Base-by-base conservation (phyloP, 2,113 vertebrate genomes). In the Oncorhynchus keta region DNA sequence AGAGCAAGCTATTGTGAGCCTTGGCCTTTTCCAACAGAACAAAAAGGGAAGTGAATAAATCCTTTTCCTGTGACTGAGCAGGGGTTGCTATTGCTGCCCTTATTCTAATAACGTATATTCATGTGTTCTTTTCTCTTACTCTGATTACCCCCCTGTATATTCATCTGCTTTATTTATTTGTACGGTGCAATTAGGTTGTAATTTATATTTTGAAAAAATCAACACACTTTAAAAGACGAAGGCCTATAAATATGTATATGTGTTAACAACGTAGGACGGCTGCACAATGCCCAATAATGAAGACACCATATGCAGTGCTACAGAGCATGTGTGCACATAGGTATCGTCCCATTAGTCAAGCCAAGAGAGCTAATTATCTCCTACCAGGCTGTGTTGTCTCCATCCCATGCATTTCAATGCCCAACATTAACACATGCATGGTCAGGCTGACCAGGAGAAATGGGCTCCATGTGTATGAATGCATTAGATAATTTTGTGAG, bases 311-410 rank as follows among this genome's bases (percentile, higher is more conserved):
- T 95, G 94, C 93, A 85, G 92, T 84, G 90, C 90, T 94, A 93
- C 93, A 95, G 96, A 96, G 94, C 97, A 98, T 98, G 97, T 91
- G 93, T 95, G 92, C 96, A 98, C 97, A 99, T 98, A 95, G 95
- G 94, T 95, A 96, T 97, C 92, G 93, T 92, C 95, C 96, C 96
- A 98, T 99, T 99, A 98, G 96, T 97, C 97, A 97, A 96, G 94
- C 94, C 93, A 84, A 92, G 94, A 94, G 93, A 94, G 95, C 95
- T 99, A 99, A 99, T 99, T 97, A 97, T 95, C 95, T 96, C 95
- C 93, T 95, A 93, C 88, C 88, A 88, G 85, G 94, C 91, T 86
- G 91, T 95, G 95, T 95, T 96, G 96, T 95, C 96, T 95, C 95
- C 92, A 91, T 95, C 94, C 94, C 92, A 93, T 95, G 95, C 92